These are phyloP conservation scores for Stratiomys singularior DNA, from an alignment of 2,888 invertebrate species.

Conservation along the genomic window DNA sequence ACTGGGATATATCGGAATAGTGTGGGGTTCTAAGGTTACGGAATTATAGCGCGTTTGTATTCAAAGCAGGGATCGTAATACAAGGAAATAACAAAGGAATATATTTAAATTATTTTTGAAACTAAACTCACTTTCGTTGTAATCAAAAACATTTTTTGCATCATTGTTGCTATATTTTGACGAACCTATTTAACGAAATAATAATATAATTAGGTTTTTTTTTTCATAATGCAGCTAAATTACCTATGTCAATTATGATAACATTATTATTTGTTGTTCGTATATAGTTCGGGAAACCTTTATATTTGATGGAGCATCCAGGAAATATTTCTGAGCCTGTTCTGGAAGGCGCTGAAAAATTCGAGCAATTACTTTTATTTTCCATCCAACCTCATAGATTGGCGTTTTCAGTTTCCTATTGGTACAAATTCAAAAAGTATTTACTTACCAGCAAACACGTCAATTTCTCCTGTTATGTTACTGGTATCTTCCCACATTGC, in stretches of 20 bases:
- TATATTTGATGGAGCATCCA: not conserved
- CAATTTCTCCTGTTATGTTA: constrained; percentile 48
- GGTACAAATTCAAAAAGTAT: not conserved
- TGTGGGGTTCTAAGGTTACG: no score
- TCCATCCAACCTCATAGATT: no score
- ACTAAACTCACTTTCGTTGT: constrained; percentile 42
- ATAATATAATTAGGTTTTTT: no score
- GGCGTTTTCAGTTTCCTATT: no score
- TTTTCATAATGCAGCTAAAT: not conserved
- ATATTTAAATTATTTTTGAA: not conserved
- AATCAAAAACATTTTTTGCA: constrained; percentile 35
- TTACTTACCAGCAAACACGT: constrained; percentile 49
- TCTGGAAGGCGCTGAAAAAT: constrained; percentile 45
- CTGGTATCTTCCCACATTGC: constrained; percentile 46
- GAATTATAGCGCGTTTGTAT: no score
- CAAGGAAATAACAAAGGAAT: not conserved
- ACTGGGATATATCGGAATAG: no score
- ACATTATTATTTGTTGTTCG: constrained; percentile 24
- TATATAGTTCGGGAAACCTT: constrained; percentile 21
- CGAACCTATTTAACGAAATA: constrained; percentile 41
- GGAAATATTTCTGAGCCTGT: constrained; percentile 9
- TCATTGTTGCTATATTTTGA: constrained; percentile 40
- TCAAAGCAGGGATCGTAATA: no score
- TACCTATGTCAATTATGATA: constrained; percentile 48
- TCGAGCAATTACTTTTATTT: no score